A percentile compares a stretch with the other conserved stretches of the same genome.
Evolutionary conservation across 2,888 invertebrate genomes (phyloP).

Genomic region (Lapara coniferarum): DNA sequence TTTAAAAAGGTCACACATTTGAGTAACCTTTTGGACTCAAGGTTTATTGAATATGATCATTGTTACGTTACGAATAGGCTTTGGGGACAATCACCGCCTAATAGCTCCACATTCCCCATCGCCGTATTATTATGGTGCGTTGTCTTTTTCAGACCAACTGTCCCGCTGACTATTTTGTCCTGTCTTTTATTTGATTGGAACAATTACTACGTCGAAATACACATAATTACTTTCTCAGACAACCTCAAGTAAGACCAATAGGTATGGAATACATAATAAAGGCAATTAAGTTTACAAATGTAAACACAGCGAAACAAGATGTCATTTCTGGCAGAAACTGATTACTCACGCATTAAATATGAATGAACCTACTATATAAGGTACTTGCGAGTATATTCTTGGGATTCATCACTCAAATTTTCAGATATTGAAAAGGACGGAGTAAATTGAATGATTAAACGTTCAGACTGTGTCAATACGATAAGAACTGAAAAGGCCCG

Average conservation of each 20-base stretch:
- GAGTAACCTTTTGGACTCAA: too few species aligned
- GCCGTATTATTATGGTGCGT: too few species aligned
- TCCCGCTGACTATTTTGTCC: too few species aligned
- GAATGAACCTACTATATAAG: conserved; percentile 1
- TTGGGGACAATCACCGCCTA: too few species aligned
- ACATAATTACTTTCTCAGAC: not conserved
- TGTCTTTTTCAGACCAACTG: too few species aligned
- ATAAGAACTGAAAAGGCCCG: conserved; percentile 71
- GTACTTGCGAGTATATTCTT: conserved; percentile 2
- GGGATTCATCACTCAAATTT: conserved; percentile 12
- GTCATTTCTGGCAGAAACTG: not conserved
- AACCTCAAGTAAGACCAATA: not conserved
- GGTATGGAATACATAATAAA: not conserved
- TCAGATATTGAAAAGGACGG: conserved; percentile 58
- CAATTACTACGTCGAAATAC: not conserved
- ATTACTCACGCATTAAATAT: conserved; percentile 3
- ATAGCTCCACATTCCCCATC: too few species aligned
- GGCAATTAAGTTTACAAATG: not conserved
- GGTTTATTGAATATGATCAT: too few species aligned
- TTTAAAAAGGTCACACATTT: too few species aligned
- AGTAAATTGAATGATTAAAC: conserved; percentile 72
- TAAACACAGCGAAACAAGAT: not conserved
- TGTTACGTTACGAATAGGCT: too few species aligned
- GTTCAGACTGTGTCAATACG: conserved; percentile 73
- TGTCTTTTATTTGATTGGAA: too few species aligned